A percentile compares a stretch with the other conserved stretches of the same genome.
These are phyloP conservation scores for Athalia circularis DNA, from an alignment of 2,888 invertebrate genomes.

Conservation along the genomic window DNA sequence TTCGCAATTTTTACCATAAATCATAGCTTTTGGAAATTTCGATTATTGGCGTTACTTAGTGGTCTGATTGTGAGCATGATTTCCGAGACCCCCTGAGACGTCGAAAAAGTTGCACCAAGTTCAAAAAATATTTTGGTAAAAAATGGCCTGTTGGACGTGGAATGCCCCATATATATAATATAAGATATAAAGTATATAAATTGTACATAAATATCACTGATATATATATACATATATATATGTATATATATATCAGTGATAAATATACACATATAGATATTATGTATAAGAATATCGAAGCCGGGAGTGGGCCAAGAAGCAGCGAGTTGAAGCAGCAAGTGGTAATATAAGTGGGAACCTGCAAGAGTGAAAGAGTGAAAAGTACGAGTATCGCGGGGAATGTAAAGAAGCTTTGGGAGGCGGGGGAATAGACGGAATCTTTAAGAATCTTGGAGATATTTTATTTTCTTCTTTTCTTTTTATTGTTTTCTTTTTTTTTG, in stretches of 20 bases:
- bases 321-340: constrained; percentile 28
- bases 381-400: constrained; percentile 14
- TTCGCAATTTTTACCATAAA: no score
- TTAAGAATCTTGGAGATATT: constrained; percentile 23
- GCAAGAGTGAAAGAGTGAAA: constrained; percentile 31
- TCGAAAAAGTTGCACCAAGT: no score
- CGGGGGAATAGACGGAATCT: constrained; percentile 12
- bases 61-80: no score
- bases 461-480: background rate
- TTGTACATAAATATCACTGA: background rate
- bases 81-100: no score
- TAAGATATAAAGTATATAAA: no score
- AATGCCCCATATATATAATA: background rate
- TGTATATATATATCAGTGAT: no score
- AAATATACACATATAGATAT: background rate
- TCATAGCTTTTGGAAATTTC: no score
- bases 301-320: background rate
- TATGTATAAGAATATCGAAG: constrained; percentile 19
- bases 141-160: no score
- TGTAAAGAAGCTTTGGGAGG: background rate
- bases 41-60: no score
- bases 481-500: background rate
- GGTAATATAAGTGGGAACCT: constrained; percentile 8
- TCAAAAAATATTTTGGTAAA: no score
- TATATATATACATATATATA: background rate